Percentiles rank a stretch among this genome's conserved stretches.
Evolutionary conservation across 2,797 vertebrate species (phyloP).

Genomic region (Hyperoplus lanceolatus): DNA sequence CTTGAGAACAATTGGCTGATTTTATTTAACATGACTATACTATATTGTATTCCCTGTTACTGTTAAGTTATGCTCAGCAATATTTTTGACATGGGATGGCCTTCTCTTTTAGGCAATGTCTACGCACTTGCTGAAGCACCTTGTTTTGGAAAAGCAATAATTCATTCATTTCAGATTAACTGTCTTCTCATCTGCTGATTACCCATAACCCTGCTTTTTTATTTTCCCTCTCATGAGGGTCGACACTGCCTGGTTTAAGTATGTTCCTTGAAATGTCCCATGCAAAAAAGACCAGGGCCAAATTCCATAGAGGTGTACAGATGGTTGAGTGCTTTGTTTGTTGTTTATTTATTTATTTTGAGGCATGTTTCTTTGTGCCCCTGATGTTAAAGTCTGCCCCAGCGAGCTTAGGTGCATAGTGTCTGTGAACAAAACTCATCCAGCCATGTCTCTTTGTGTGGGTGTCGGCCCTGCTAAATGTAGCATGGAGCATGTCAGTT

Average conservation of each 20-base stretch:
- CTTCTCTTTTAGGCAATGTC: no score
- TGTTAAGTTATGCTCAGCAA: background rate
- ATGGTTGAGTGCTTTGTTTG: conserved; percentile 55
- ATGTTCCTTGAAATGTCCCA: no score
- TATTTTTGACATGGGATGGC: background rate
- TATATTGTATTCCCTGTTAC: background rate
- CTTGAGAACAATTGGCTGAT: no score
- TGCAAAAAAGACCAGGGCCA: background rate
- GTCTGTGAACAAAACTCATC: conserved; percentile 73
- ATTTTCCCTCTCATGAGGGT: background rate
- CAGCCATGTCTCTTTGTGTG: conserved; percentile 68
- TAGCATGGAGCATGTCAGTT: conserved; percentile 67
- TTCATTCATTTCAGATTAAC: background rate
- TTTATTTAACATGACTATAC: background rate
- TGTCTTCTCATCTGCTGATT: background rate
- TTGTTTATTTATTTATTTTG: conserved; percentile 52
- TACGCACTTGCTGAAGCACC: no score
- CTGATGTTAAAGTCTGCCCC: conserved; percentile 64
- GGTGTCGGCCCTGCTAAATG: conserved; percentile 77
- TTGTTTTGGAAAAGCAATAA: no score
- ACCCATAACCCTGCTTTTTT: background rate
- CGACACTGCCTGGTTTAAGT: background rate
- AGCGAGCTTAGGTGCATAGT: conserved; percentile 53
- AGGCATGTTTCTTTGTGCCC: conserved; percentile 52
- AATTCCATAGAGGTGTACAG: conserved; percentile 26